Evolutionary conservation across 1,140 invertebrate species (phyloP), one percentile per base, ranked within the genome.

Genomic region (Macrobrachium rosenbergii): DNA sequence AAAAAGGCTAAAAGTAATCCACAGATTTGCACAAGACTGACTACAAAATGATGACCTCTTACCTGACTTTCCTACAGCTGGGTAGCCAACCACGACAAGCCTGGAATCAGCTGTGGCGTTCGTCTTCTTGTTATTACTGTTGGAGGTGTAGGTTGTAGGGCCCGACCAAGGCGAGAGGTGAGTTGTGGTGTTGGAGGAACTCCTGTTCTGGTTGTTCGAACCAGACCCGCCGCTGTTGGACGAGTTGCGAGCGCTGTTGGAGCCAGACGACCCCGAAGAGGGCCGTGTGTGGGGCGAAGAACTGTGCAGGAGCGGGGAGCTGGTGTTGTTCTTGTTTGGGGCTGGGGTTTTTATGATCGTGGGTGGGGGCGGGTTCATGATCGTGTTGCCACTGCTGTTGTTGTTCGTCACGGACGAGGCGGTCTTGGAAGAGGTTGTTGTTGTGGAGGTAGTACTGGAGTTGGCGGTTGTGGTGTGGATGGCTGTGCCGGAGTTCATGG

Each of bases 1-100:
- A 28, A 37, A 28, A 21, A 21, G 5, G 64, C 28, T 10, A 8
- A 69, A 69, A 69, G 64, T 10, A 76, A 7, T 7, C 6, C 8
- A n/a, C 45, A 12, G 37, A 12, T 3, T 28, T n/a, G 16, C 16
- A n/a, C 37, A 60, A 21, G 23, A 11, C 63, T 37, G 16, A 59
- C 23, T 28, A 12, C 37, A 16, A n/a, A n/a, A n/a, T n/a, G n/a
- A 19, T 19, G 7, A 5, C 11, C 52, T 28, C 83, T 79, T 12
- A 83, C 87, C 87, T 64, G 87, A 88, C 64, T 88, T 88, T 2
- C 87, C 87, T 5, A 88, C 87, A 21, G 73, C 77, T 5, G 87
- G 87, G 11, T 45, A 58, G 0, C 87, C 87, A 2, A 88, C 21
- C 19, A 88, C 87, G 17, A 88, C 87, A 7, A 88, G 76, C 64